These are phyloP conservation scores for Meghimatium bilineatum DNA, from an alignment of 2,888 invertebrate genomes.

Conservation along the genomic window DNA sequence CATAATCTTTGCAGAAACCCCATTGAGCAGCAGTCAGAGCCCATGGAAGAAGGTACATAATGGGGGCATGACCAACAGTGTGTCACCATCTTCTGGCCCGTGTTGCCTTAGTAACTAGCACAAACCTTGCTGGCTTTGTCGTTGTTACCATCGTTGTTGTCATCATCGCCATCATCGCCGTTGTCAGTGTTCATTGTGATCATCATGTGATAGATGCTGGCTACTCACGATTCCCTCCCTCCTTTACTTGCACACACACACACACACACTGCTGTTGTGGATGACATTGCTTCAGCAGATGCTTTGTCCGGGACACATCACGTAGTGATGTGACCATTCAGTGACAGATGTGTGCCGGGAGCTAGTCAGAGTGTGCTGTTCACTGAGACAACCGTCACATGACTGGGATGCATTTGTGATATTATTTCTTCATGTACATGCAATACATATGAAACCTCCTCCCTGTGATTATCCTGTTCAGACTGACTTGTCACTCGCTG, in stretches of 20 bases:
- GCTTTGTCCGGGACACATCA: not conserved
- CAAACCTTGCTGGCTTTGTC: slow-evolving; percentile 43
- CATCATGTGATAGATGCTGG: slow-evolving; percentile 38
- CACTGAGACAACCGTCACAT: not conserved
- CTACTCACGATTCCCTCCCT: not conserved
- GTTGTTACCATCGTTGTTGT: slow-evolving; percentile 38
- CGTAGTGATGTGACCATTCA: not conserved
- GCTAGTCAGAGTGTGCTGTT: not conserved
- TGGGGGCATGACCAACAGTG: not conserved
- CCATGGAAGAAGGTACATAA: slow-evolving; percentile 70
- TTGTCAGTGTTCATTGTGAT: slow-evolving; percentile 37
- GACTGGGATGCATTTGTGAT: not conserved
- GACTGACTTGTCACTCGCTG: no score
- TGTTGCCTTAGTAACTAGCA: slow-evolving; percentile 47
- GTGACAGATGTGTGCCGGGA: not conserved
- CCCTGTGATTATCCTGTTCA: no score
- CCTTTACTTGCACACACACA: not conserved
- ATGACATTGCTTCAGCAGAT: not conserved
- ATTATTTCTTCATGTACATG: not conserved
- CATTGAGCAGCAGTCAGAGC: slow-evolving; percentile 69
- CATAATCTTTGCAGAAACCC: slow-evolving; percentile 56
- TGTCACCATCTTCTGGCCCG: slow-evolving; percentile 17
- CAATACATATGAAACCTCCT: not conserved
- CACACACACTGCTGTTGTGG: not conserved
- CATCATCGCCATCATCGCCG: slow-evolving; percentile 23